These are phyloP conservation scores for Heliconius nattereri DNA, from an alignment of 1,140 invertebrate genomes.

Conservation along the genomic window DNA sequence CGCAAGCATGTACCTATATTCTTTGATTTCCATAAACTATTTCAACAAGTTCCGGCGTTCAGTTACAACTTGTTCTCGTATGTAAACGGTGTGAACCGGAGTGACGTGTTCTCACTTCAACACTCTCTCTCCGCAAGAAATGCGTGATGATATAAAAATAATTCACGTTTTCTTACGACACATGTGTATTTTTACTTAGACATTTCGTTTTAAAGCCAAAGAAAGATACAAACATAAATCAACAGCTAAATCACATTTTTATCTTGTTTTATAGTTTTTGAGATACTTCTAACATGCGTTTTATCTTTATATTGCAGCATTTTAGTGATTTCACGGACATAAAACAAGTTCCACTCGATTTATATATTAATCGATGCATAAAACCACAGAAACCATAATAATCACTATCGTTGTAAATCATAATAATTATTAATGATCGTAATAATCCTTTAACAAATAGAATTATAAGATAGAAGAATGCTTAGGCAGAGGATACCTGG, in stretches of 20 bases:
- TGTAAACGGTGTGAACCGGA: neutral
- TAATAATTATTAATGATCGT: no score
- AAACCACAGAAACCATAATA: no score
- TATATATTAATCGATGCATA: neutral
- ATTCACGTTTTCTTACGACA: neutral
- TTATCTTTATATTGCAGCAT: constrained; percentile 2
- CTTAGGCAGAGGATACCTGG: no score
- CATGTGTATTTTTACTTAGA: neutral
- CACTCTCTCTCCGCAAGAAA: neutral
- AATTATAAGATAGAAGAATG: no score
- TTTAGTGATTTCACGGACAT: neutral
- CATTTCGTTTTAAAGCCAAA: constrained; percentile 8
- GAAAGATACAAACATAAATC: neutral
- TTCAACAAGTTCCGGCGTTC: neutral
- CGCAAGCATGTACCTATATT: no score
- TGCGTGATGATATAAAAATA: neutral
- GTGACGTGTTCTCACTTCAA: neutral
- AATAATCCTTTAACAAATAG: no score
- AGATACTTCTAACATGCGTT: neutral
- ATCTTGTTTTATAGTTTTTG: constrained; percentile 2
- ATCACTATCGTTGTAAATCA: no score
- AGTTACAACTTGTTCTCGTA: no score
- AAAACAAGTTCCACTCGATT: neutral
- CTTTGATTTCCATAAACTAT: no score
- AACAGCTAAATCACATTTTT: neutral